A percentile compares a stretch with the other conserved stretches of the same genome.
Conservation (phyloP, 2,888 invertebrate species). For the Scotopteryx bipunctaria region DNA sequence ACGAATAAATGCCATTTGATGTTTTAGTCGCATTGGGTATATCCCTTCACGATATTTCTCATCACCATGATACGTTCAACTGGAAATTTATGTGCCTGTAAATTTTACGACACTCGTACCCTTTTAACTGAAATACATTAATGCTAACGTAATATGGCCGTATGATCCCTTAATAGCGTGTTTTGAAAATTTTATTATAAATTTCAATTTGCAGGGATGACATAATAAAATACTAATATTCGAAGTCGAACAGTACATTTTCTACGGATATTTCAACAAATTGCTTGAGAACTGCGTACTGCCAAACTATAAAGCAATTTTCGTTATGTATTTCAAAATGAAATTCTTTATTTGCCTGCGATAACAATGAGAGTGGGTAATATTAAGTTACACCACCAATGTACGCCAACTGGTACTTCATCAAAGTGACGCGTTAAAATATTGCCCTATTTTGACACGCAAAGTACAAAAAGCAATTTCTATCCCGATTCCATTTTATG, state of each 20-base stretch:
- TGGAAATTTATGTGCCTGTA: slow-evolving; percentile 22
- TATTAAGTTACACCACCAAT: neutral
- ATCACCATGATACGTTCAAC: slow-evolving; percentile 12
- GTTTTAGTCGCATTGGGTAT: neutral
- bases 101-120: slow-evolving; percentile 25
- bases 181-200: slow-evolving; percentile 17
- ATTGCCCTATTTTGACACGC: slow-evolving; percentile 20
- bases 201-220: slow-evolving; percentile 7
- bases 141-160: slow-evolving; percentile 11
- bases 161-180: slow-evolving; percentile 18
- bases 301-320: no score
- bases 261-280: no score
- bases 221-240: neutral
- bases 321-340: no score
- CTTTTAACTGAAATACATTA: slow-evolving; percentile 25
- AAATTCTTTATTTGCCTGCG: neutral
- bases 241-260: no score
- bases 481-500: slow-evolving; percentile 25
- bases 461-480: slow-evolving; percentile 27
- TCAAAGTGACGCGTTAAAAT: slow-evolving; percentile 9
- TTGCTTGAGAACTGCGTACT: no score
- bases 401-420: neutral
- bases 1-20: neutral
- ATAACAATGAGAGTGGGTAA: neutral
- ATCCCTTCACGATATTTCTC: slow-evolving; percentile 10